phyloP scores from a whole-genome alignment of 1,140 invertebrate species.

The Bombyx mori region ASM3026992v2 NC_085124.1:1593501-1594000 shows the following conservation, averaged over 20 bases:
- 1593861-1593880: constrained; percentile 95
- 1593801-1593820: constrained; percentile 99
- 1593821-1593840: constrained; percentile 98
- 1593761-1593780: background rate
- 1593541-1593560: too few relatives aligned
- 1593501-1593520: too few relatives aligned
- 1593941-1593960: constrained; percentile 96
- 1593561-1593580: too few relatives aligned
- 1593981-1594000: constrained; percentile 97
- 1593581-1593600: too few relatives aligned
- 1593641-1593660: too few relatives aligned
- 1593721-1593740: background rate
- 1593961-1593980: constrained; percentile 98
- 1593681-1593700: too few relatives aligned
- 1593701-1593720: background rate
- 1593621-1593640: too few relatives aligned
- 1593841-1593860: constrained; percentile 95
- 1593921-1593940: constrained; percentile 81
- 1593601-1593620: too few relatives aligned
- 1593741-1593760: background rate
- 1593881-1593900: constrained; percentile 95
- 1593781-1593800: constrained; percentile 91
- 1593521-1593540: too few relatives aligned
- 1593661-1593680: too few relatives aligned
- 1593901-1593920: constrained; percentile 96